Evolutionary conservation across 2,113 vertebrate species (phyloP).

Genomic region (Chionis minor): DNA sequence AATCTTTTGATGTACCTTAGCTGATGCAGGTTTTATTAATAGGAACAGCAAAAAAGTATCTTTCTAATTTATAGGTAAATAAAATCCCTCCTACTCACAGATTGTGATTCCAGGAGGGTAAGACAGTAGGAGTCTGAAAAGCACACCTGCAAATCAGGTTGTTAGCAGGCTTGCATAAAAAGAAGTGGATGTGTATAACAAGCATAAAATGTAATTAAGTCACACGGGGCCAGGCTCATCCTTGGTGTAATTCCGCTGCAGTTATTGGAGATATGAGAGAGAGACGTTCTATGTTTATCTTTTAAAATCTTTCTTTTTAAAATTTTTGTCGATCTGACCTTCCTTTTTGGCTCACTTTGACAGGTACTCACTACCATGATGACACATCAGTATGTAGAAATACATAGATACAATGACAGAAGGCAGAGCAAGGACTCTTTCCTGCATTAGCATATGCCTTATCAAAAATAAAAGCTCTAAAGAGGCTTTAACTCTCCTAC

Average conservation of each 20-base stretch:
- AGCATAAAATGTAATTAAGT: neutral
- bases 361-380: neutral
- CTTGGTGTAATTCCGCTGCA: neutral
- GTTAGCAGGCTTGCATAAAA: neutral
- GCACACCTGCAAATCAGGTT: neutral
- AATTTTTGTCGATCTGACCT: neutral
- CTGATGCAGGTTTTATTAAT: neutral
- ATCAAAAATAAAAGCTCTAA: neutral
- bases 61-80: neutral
- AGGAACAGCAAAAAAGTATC: neutral
- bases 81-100: neutral
- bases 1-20: neutral
- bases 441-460: neutral
- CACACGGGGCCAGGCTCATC: neutral
- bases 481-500: neutral
- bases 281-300: neutral
- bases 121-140: neutral
- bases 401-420: neutral
- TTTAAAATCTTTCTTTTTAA: neutral
- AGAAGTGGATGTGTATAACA: neutral
- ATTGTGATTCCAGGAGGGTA: neutral
- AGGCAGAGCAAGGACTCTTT: neutral
- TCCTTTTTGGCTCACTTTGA: neutral
- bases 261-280: neutral
- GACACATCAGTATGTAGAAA: neutral